A percentile compares a stretch with the other conserved stretches of the same genome.
Evolutionary conservation across 2,888 invertebrate species (phyloP).

Genomic region (Rhynchonema sp.): DNA sequence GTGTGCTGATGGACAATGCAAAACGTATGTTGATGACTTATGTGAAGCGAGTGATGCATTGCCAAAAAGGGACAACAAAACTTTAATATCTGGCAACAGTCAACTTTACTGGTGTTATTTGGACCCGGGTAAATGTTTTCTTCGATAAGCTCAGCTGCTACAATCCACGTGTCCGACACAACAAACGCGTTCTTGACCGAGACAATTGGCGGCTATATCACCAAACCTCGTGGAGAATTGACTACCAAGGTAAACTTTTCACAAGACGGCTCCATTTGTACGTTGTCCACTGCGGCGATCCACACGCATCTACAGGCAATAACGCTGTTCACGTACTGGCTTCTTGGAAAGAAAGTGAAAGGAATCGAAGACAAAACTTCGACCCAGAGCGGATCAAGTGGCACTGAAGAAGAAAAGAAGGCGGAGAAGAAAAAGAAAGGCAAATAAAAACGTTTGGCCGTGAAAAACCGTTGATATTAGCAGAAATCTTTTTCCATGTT

Average conservation of each 20-base stretch:
- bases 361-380: conserved; percentile 1
- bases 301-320: no score
- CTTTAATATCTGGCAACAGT: no score
- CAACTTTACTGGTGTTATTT: no score
- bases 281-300: no score
- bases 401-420: background rate
- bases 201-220: conserved; percentile 13
- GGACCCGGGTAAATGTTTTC: background rate
- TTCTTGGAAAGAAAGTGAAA: background rate
- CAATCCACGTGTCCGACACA: conserved; percentile 9
- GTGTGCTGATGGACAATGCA: background rate
- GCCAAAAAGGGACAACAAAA: no score
- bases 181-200: conserved; percentile 10
- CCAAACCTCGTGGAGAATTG: conserved; percentile 19
- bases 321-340: background rate
- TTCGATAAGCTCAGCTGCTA: conserved; percentile 7
- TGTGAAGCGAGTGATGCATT: no score
- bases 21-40: background rate
- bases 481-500: no score
- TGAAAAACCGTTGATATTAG: no score
- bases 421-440: background rate
- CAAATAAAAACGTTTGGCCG: background rate
- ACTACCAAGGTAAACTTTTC: conserved; percentile 13
- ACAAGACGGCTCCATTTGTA: background rate
- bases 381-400: background rate